Evolutionary conservation across 1,140 invertebrate genomes (phyloP).

Genomic region (Pentalonia nigronervosa): DNA sequence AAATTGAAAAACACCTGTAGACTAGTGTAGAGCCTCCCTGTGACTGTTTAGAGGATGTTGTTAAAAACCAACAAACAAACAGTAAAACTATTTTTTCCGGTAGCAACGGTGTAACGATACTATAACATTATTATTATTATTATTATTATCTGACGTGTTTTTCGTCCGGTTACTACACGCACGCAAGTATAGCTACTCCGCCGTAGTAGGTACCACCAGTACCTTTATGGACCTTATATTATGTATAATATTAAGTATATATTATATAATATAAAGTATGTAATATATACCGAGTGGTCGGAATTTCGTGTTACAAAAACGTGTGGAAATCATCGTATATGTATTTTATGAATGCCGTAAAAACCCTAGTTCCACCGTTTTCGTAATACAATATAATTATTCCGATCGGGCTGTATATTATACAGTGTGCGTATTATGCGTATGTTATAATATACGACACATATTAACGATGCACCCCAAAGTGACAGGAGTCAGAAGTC

Average conservation of each 20-base stretch:
- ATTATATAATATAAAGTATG: not conserved
- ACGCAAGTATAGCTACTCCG: not conserved
- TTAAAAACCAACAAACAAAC: not conserved
- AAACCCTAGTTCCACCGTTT: not conserved
- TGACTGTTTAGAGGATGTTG: not conserved
- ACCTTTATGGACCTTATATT: not conserved
- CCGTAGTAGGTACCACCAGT: not conserved
- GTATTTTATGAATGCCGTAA: not conserved
- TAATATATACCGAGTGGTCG: not conserved
- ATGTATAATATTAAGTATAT: no score
- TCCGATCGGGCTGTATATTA: not conserved
- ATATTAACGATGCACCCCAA: not conserved
- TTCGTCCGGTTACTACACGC: not conserved
- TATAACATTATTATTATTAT: not conserved
- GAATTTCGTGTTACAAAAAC: not conserved
- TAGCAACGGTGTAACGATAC: not conserved
- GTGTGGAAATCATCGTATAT: not conserved
- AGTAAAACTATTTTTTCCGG: not conserved
- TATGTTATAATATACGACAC: not conserved
- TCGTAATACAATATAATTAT: not conserved
- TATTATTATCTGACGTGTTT: not conserved
- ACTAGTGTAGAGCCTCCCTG: not conserved
- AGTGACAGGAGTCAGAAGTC: conserved; percentile 7
- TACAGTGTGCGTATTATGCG: not conserved
- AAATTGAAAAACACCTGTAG: conserved; percentile 11